Evolutionary conservation across 2,888 invertebrate species (phyloP), one percentile per base, ranked within the genome.

Genomic region (Eupithecia tripunctaria): DNA sequence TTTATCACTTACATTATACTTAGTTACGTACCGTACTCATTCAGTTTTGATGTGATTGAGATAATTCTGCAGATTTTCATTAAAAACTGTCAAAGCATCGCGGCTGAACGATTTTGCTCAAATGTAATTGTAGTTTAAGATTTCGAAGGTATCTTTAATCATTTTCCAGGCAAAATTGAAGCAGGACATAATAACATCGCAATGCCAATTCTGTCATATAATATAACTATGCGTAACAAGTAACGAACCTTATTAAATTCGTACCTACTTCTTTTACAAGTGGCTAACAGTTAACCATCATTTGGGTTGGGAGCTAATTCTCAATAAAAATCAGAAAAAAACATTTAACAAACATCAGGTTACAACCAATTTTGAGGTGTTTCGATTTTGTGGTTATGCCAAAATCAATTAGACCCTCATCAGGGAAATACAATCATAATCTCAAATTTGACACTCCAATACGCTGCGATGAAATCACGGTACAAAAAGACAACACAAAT

Each of bases 371-470:
- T 25, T 51, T 12, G 21, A 51, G 2, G 51, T 21, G 21, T 51
- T 51, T 56, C 56, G 5, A 56, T 56, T 56, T 56, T 21, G 25
- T 56, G 56, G 12, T 56, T 25, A 12, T 14, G 56, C 12, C 5
- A 25, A 51, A 56, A 56, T 56, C 21, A 56, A 56, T 56, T 56
- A 56, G 25, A 56, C 56, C 51, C 56, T 56, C 56, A 56, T 56
- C 56, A 56, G 14, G 25, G 5, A 25, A 56, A 56, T 4, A 25
- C 25, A 56, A 56, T 56, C 25, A 56, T 56, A 56, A 56, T 25
- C 12, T 56, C 56, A 25, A 56, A 25, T 56, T 56, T 25, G 25
- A 25, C 56, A 25, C 21, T 4, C 56, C 21, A 56, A 25, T 25
- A 25, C 14, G 25, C 12, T 56, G 56, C 25, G 12, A 56, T 56